Evolutionary conservation across 2,113 vertebrate species (phyloP).

Genomic region (Brachyhypopomus occidentalis): DNA sequence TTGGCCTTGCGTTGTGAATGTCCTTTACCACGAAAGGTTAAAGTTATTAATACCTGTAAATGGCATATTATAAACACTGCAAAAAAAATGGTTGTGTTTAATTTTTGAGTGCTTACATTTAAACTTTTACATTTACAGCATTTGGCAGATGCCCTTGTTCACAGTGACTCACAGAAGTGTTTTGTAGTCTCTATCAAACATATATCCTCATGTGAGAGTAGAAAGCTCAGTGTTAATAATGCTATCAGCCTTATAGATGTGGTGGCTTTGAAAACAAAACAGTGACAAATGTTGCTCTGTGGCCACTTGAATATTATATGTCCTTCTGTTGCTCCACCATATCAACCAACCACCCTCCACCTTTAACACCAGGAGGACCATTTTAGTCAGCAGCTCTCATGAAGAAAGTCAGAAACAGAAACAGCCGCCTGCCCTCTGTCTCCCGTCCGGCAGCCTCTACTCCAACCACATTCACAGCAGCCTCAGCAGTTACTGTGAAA

Average conservation of each 20-base stretch:
- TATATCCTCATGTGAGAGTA: no score
- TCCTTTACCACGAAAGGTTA: background rate
- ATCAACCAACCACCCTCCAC: background rate
- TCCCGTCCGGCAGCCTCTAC: no score
- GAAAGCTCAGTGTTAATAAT: no score
- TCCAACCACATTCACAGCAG: no score
- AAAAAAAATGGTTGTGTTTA: background rate
- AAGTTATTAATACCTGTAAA: background rate
- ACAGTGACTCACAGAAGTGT: no score
- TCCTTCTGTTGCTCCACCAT: background rate
- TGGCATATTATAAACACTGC: background rate
- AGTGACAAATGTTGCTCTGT: conserved; percentile 9
- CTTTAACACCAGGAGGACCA: background rate
- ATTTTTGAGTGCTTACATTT: background rate
- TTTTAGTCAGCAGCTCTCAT: no score
- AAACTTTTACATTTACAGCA: no score
- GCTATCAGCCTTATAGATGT: background rate
- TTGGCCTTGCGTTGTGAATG: background rate
- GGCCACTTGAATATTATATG: background rate
- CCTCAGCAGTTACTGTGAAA: background rate
- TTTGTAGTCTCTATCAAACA: no score
- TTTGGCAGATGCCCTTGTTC: no score
- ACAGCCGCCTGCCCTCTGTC: no score
- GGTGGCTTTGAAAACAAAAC: background rate
- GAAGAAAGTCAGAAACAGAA: no score